Base-by-base conservation (phyloP, 2,113 vertebrate species). In the Stigmatopora nigra region DNA sequence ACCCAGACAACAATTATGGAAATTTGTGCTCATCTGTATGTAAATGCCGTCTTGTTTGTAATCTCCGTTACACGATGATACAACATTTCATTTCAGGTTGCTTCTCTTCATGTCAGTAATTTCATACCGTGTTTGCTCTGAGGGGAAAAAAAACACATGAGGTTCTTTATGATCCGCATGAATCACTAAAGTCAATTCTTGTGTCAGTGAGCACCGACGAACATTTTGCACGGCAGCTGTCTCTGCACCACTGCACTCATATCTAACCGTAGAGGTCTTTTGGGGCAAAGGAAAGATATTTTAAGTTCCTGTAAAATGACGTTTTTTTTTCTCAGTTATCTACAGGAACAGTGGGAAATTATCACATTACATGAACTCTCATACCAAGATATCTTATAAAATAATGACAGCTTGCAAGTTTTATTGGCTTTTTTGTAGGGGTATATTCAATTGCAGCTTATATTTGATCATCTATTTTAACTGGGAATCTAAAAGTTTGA, bases 21-120 rank as follows among this genome's bases (percentile, higher is more conserved):
- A 85, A 81, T 72, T 57, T 69, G 55, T 66, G 44, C 72, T 78
- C 80, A 79, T 84, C 64, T 73, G 57, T 71, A 78, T 82, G 76
- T 72, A 78, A 83, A 82, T 79, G 63, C 67, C 53, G 61, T 72
- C 53, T 67, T 75, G 64, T 56, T 31, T 52, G 19, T 55, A 70
- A 78, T 76, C 63, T 49, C 51, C 70, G 63, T 65, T 36, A 71
- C 52, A 64, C 20, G 60, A 38, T 45, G 55, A 77, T 38, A 72
- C 45, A 19, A 60, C 52, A 49, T 68, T 65, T 70, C 20, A 64
- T 61, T 55, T 69, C 62, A 61, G 62, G 15, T 51, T 69, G 60
- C 56, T 61, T 66, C 49, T 41, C 47, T 19, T 68, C 59, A 55
- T 65, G 57, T n/a, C n/a, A 8, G 58, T 25, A 53, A 70, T 71